These are phyloP conservation scores for Antheraea assamensis DNA, from an alignment of 2,888 invertebrate species.

Conservation along the genomic window DNA sequence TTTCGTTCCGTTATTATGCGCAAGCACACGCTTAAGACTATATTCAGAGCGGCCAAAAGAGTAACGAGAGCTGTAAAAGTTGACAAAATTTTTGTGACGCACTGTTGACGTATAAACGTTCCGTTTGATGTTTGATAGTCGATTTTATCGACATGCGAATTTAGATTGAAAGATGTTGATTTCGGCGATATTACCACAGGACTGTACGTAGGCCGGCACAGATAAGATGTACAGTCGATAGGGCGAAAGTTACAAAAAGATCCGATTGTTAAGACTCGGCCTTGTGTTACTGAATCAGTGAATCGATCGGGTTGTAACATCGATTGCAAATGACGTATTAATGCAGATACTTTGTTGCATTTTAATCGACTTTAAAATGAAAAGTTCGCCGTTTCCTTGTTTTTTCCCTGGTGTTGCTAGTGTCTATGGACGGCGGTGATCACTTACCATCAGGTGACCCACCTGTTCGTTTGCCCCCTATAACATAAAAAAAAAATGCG, in stretches of 20 bases:
- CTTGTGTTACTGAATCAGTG: background rate
- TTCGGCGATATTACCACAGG: background rate
- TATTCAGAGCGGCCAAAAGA: too few species aligned
- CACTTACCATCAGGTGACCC: too few species aligned
- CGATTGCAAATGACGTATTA: background rate
- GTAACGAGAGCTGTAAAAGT: background rate
- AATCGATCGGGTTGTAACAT: background rate
- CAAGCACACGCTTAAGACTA: too few species aligned
- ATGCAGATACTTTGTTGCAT: background rate
- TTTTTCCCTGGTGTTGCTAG: too few species aligned
- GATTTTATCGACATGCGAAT: background rate
- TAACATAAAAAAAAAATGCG: too few species aligned
- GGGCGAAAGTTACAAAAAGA: slow-evolving; percentile 1
- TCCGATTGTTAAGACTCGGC: background rate
- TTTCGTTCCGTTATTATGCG: too few species aligned
- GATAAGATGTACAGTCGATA: slow-evolving; percentile 1
- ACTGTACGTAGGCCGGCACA: background rate
- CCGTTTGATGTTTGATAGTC: slow-evolving; percentile 12
- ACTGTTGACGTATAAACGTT: background rate
- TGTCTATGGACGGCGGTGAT: too few species aligned
- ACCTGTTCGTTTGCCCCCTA: too few species aligned
- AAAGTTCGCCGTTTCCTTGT: too few species aligned
- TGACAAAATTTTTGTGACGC: background rate
- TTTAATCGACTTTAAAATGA: background rate
- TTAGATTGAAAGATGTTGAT: slow-evolving; percentile 6